phyloP scores from a whole-genome alignment of 2,888 invertebrate species.

The Lithophane leautieri region DNA sequence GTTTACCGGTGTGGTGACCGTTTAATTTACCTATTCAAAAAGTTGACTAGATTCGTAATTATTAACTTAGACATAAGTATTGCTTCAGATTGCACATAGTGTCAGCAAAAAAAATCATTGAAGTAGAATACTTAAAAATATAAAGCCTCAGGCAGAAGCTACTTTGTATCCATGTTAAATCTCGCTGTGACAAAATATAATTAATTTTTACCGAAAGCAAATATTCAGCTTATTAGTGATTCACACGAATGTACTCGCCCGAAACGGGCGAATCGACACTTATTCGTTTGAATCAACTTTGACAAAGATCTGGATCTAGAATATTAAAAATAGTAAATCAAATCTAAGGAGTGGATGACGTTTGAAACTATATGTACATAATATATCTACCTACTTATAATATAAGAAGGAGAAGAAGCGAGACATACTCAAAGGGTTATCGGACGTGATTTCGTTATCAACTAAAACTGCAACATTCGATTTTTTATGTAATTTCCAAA shows the following conservation, averaged over 20 bases:
- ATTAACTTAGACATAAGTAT: neutral
- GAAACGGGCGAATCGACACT: too few relatives aligned
- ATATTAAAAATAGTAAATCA: conserved; percentile 10
- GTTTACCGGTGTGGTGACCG: too few relatives aligned
- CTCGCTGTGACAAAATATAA: conserved; percentile 4
- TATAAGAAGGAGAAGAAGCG: neutral
- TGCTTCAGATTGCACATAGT: neutral
- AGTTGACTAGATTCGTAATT: neutral
- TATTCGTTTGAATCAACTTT: conserved; percentile 21
- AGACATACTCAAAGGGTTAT: neutral
- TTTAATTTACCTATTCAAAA: neutral
- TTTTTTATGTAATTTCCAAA: neutral
- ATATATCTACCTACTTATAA: neutral
- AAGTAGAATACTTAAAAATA: neutral
- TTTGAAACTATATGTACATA: neutral
- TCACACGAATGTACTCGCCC: too few relatives aligned
- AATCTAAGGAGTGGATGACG: too few relatives aligned
- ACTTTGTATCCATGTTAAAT: neutral
- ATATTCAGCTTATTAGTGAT: neutral
- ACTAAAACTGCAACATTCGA: too few relatives aligned
- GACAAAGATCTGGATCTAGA: neutral
- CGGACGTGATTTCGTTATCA: neutral
- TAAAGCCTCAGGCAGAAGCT: neutral
- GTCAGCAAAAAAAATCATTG: neutral
- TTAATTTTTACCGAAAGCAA: neutral